Evolutionary conservation across 2,113 vertebrate species (phyloP), one percentile per base, ranked within the genome.

Genomic region (Ranitomeya imitator): DNA sequence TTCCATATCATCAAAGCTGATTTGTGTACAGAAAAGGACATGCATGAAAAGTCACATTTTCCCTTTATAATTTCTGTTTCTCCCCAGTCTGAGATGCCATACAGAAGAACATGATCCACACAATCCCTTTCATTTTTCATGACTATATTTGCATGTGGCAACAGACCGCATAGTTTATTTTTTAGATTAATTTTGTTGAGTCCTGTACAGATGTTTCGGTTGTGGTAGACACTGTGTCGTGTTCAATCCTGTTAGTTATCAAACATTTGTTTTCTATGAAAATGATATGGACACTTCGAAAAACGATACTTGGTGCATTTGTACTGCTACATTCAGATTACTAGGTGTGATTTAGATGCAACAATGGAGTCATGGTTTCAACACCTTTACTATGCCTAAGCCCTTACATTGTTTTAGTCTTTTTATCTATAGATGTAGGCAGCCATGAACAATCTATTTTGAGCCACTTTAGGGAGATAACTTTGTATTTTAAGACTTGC

Each of bases 131-230:
- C 94, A 96, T 96, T 96, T 31, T 95, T 95, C 95, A 94, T 92
- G 90, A 93, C 92, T 93, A 95, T 94, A 94, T 96, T 98, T 97
- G 97, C 97, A 97, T 98, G 98, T 97, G 96, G 94, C 97, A 95
- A 96, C 95, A 94, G 96, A 94, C 97, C 96, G 95, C 97, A 96
- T 98, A 98, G 96, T 94, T 96, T 94, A 95, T 96, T 96, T 97
- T 76, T 98, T 97, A 97, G 97, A 96, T 97, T 97, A 96, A 96
- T 99, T 99, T 95, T 91, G 94, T 97, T 97, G 95, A 95, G 94
- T 96, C 97, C 95, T 97, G 96, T 97, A 97, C 97, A 95, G 93
- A 93, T 95, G 96, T 79, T 95, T 95, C 94, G 74, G 94, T 96
- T 96, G 94, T 96, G 94, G 93, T 97, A 97, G 96, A 95, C 96